A percentile compares a stretch with the other conserved stretches of the same genome.
These are phyloP conservation scores for Xylota sylvarum DNA, from an alignment of 2,888 invertebrate species.

Conservation along the genomic window DNA sequence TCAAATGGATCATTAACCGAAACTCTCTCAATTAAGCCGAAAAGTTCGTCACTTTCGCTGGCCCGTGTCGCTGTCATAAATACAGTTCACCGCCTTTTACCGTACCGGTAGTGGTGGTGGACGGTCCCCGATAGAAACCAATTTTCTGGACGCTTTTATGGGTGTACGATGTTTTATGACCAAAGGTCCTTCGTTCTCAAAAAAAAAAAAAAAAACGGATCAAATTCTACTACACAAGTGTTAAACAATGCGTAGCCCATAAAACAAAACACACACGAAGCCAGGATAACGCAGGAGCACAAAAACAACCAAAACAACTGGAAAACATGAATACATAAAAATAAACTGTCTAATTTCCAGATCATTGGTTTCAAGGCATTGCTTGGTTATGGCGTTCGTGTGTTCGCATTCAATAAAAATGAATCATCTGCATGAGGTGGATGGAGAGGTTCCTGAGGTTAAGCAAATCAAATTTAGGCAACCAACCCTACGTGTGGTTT, in stretches of 20 bases:
- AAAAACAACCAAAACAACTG: constrained; percentile 46
- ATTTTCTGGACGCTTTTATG: constrained; percentile 64
- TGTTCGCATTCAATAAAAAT: constrained; percentile 63
- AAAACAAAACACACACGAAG: constrained; percentile 40
- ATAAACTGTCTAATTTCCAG: constrained; percentile 65
- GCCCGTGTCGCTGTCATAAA: constrained; percentile 55
- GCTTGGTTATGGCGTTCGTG: constrained; percentile 48
- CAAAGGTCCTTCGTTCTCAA: constrained; percentile 46
- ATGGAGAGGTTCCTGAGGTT: constrained; percentile 2
- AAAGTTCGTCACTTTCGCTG: constrained; percentile 59
- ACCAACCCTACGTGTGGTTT: constrained; percentile 45
- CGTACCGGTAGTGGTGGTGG: background rate
- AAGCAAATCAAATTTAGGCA: constrained; percentile 54
- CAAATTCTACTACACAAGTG: constrained; percentile 42
- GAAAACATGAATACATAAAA: constrained; percentile 73
- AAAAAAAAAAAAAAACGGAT: constrained; percentile 1
- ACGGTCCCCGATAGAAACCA: constrained; percentile 25
- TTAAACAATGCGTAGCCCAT: constrained; percentile 68
- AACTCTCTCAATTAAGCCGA: constrained; percentile 71
- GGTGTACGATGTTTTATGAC: constrained; percentile 48
- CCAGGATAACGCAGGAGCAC: background rate
- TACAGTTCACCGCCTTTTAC: constrained; percentile 59
- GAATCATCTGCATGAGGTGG: constrained; percentile 24
- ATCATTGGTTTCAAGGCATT: constrained; percentile 61
- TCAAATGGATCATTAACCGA: constrained; percentile 72